These are phyloP conservation scores for Riparia riparia DNA, from an alignment of 2,113 vertebrate genomes.

Conservation along the genomic window DNA sequence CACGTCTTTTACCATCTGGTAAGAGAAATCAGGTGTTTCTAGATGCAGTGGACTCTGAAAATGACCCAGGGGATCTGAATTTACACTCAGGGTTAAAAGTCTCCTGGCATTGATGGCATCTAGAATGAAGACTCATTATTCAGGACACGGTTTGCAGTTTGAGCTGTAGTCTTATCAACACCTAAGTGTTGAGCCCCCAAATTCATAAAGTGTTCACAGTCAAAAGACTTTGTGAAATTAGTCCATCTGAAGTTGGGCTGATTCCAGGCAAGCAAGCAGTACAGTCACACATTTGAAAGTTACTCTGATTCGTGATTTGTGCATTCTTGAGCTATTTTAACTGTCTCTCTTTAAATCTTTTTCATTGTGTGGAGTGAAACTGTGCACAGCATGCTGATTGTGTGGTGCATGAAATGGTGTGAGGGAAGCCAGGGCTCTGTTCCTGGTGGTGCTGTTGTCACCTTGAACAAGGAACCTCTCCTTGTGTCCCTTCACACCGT, in stretches of 20 bases:
- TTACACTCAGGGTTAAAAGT: neutral
- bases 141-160: neutral
- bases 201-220: neutral
- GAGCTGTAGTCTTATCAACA: neutral
- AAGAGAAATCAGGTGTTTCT: neutral
- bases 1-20: neutral
- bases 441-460: neutral
- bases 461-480: neutral
- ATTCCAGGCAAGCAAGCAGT: neutral
- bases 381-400: neutral
- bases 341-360: neutral
- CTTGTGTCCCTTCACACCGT: neutral
- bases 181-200: neutral
- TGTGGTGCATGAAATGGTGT: neutral
- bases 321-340: neutral
- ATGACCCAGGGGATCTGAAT: neutral
- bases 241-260: neutral
- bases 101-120: neutral
- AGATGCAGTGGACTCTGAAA: neutral
- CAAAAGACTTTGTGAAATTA: neutral
- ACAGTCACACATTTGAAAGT: neutral
- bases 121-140: neutral
- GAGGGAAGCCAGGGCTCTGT: neutral
- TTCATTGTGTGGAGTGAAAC: neutral
- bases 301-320: neutral